These are phyloP conservation scores for Zele albiditarsus DNA, from an alignment of 2,888 invertebrate genomes.

Conservation along the genomic window DNA sequence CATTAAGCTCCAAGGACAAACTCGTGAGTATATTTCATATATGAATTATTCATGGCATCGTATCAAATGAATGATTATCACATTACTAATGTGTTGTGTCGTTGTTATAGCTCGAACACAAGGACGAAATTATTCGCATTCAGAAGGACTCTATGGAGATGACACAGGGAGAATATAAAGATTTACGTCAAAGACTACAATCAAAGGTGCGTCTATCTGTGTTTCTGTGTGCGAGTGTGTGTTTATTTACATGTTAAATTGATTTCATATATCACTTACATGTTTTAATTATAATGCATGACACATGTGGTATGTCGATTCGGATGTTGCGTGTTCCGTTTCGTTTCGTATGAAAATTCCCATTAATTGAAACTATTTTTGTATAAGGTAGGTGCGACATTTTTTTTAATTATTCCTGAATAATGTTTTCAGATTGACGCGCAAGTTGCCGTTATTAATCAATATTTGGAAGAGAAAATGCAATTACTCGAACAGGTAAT, in stretches of 20 bases:
- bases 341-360: constrained; percentile 27
- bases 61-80: background rate
- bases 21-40: constrained; percentile 58
- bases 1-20: constrained; percentile 65
- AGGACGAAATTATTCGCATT: constrained; percentile 66
- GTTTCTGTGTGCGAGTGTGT: too few species aligned
- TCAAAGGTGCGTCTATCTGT: constrained; percentile 59
- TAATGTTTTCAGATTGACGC: constrained; percentile 60
- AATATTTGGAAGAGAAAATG: constrained; percentile 64
- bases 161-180: constrained; percentile 65
- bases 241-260: constrained; percentile 1
- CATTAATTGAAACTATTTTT: constrained; percentile 26
- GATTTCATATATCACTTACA: background rate
- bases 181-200: constrained; percentile 64
- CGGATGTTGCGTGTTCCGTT: background rate
- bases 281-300: constrained; percentile 26
- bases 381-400: constrained; percentile 30
- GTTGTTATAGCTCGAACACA: constrained; percentile 62
- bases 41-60: constrained; percentile 22
- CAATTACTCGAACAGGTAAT: constrained; percentile 64
- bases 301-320: background rate
- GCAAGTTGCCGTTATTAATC: constrained; percentile 58
- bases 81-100: constrained; percentile 22
- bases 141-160: constrained; percentile 67
- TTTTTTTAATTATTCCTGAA: constrained; percentile 17